phyloP scores from a whole-genome alignment of 2,113 vertebrate species.

The Scartelaos histophorus region DNA sequence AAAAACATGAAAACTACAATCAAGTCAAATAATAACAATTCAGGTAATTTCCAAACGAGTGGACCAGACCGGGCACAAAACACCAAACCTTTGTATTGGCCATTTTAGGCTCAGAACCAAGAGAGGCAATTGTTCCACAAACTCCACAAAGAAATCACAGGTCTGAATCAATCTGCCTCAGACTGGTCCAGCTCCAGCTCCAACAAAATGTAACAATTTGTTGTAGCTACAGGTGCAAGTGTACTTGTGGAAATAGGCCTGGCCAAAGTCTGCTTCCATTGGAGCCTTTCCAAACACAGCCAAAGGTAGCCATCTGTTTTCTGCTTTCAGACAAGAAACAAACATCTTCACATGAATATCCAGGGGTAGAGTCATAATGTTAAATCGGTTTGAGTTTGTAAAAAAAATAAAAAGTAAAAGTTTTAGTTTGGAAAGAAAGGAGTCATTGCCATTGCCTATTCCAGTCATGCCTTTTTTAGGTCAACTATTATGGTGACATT shows the following conservation, averaged over 20 bases:
- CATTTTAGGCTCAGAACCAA: neutral
- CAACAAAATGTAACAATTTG: slow-evolving; percentile 5
- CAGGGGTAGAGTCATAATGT: neutral
- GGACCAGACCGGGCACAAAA: neutral
- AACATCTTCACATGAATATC: neutral
- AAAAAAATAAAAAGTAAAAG: neutral
- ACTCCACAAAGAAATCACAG: neutral
- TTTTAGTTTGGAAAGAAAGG: too few relatives aligned
- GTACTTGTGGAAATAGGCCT: neutral
- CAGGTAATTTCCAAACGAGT: neutral
- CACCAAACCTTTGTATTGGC: too few relatives aligned
- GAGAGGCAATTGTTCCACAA: neutral
- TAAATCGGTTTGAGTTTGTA: neutral
- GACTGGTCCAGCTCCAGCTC: neutral
- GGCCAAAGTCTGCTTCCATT: neutral
- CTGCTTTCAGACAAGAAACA: neutral
- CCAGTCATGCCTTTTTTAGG: too few relatives aligned
- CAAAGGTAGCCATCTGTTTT: neutral
- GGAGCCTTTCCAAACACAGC: neutral
- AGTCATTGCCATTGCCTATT: neutral
- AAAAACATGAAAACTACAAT: neutral
- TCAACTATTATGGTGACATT: too few relatives aligned
- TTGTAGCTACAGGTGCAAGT: neutral
- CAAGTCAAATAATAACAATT: neutral
- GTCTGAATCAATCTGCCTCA: neutral